Conservation (phyloP, 2,888 invertebrate species). For the Lysandra bellargus region DNA sequence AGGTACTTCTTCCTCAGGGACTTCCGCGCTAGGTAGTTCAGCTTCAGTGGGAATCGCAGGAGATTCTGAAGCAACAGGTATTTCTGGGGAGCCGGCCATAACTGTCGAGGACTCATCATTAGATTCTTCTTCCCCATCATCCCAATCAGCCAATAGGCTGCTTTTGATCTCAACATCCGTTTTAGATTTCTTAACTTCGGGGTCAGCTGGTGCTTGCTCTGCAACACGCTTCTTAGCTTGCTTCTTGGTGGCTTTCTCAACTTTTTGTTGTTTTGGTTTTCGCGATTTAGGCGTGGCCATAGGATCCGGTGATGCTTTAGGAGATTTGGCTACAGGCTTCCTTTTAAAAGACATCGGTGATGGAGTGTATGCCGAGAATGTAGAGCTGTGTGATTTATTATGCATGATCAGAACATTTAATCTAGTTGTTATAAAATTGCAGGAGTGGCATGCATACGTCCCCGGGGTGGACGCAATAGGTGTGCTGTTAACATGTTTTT, state of each 20-base stretch:
- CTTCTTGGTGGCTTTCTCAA: conserved; percentile 60
- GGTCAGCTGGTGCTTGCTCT: conserved; percentile 50
- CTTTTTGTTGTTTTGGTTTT: conserved; percentile 61
- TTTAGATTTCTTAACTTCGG: conserved; percentile 73
- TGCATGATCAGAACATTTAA: conserved; percentile 88
- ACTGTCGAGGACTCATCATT: conserved; percentile 61
- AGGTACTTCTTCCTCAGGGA: conserved; percentile 49
- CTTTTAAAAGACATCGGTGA: conserved; percentile 68
- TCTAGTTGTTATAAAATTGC: conserved; percentile 83
- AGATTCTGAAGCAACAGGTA: conserved; percentile 61
- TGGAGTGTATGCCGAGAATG: conserved; percentile 71
- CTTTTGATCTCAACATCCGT: conserved; percentile 84
- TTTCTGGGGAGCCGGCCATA: conserved; percentile 60
- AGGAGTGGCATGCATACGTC: conserved; percentile 82
- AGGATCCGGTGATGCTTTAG: conserved; percentile 53
- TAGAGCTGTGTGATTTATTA: conserved; percentile 84
- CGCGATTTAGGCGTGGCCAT: conserved; percentile 58
- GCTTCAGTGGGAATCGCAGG: conserved; percentile 66
- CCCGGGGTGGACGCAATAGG: conserved; percentile 58
- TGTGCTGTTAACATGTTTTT: conserved; percentile 44
- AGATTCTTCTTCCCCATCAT: conserved; percentile 79
- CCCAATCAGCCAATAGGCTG: conserved; percentile 89
- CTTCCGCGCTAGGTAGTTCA: conserved; percentile 56
- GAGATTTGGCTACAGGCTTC: conserved; percentile 51
- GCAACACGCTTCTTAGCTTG: conserved; percentile 65